Evolutionary conservation across 2,888 invertebrate genomes (phyloP), one percentile per base, ranked within the genome.

Genomic region (Acrobasis consociella): DNA sequence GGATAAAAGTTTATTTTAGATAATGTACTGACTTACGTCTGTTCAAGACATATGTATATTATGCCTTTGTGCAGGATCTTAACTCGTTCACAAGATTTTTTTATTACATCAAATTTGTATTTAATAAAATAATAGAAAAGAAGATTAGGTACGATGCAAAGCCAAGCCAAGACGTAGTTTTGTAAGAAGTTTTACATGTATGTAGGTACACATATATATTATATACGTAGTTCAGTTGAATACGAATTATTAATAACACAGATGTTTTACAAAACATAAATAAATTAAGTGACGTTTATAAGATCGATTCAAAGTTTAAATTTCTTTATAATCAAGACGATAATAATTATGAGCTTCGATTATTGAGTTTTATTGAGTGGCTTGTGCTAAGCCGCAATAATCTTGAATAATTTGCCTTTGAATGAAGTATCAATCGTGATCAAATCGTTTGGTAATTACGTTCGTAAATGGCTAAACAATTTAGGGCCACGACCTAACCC

Each of bases 391-490:
- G 42, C 42, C 42, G 42, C 42, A 13, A 42, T 49, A 59, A 49
- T 49, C 49, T 56, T 15, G 15, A 50, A 37, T 51, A 39, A 16
- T 50, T 60, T 51, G 22, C 31, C 60, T 60, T 51, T 50, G 10
- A 59, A 60, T 52, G 17, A 52, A 60, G 17, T 42, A 61, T 42
- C 13, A 60, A 52, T 22, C 22, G 17, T 53, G 52, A 61, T 61
- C 39, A 60, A 60, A n/a, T 51, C 42, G 46, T 56, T 49, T 55
- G 22, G 39, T 51, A 42, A 60, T 49, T 60, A 60, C 17, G 31
- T 51, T 60, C 38, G n/a, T 46, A 61, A 61, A 73, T 81, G 84
- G 87, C 85, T 86, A 86, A 88, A 87, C 79, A 86, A 66, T 74
- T 80, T 77, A 75, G 74, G 72, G 71, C 72, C 76, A 72, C 77